A percentile compares a stretch with the other conserved stretches of the same genome.
Conservation (phyloP, 1,140 invertebrate genomes). For the Bombyx mori region DNA sequence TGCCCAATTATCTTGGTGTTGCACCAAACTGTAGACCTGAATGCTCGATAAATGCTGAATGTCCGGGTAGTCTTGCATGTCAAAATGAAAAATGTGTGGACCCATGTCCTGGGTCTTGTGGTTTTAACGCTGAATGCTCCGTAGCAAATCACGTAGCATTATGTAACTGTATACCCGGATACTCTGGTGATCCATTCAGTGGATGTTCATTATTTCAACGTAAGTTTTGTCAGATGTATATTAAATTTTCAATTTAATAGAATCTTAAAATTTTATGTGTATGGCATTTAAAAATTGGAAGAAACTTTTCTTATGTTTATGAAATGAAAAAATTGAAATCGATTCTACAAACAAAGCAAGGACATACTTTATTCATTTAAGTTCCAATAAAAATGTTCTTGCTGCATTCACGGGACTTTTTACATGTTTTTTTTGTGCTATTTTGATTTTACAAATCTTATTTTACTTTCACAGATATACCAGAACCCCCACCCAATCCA, state of each 20-base stretch:
- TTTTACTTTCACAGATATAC: slow-evolving; percentile 33
- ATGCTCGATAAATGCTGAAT: slow-evolving; percentile 83
- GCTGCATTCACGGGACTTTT: too few species aligned
- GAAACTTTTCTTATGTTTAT: too few species aligned
- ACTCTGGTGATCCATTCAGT: slow-evolving; percentile 83
- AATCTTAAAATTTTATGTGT: too few species aligned
- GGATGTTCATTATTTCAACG: slow-evolving; percentile 71
- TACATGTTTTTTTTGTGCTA: background rate
- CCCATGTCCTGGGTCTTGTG: slow-evolving; percentile 87
- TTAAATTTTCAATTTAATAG: too few species aligned
- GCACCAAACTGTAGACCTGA: slow-evolving; percentile 81
- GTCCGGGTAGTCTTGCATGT: slow-evolving; percentile 81
- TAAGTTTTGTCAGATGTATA: slow-evolving; percentile 34
- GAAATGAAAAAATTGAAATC: too few species aligned
- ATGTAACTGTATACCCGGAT: slow-evolving; percentile 80
- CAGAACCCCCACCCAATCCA: slow-evolving; percentile 70
- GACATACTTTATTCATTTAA: too few species aligned
- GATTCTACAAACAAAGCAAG: too few species aligned
- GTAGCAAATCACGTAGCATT: slow-evolving; percentile 83
- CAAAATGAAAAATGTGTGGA: slow-evolving; percentile 83
- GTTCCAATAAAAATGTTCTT: too few species aligned
- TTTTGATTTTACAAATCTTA: slow-evolving; percentile 1
- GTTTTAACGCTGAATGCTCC: slow-evolving; percentile 77
- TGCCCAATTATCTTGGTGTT: slow-evolving; percentile 74
- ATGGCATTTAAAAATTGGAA: too few species aligned